Evolutionary conservation across 2,113 vertebrate species (phyloP).

Genomic region (Toxostoma redivivum): DNA sequence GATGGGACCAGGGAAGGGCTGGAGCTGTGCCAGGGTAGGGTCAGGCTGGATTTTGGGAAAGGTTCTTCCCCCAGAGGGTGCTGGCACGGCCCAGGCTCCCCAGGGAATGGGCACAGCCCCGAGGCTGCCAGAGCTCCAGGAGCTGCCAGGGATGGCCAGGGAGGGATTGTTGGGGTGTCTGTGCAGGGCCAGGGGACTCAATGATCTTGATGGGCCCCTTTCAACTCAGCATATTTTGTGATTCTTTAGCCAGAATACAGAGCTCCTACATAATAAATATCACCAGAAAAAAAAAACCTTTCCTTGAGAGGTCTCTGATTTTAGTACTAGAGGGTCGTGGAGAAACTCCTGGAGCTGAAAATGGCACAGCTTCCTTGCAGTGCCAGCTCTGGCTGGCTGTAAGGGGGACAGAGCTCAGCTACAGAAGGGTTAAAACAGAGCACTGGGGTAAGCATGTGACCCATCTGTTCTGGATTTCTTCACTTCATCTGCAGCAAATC

Average conservation of each 20-base stretch:
- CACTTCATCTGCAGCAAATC: background rate
- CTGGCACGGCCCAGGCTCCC: background rate
- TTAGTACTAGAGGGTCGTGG: background rate
- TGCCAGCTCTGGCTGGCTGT: background rate
- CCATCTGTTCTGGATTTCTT: background rate
- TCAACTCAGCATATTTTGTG: background rate
- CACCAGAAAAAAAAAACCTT: background rate
- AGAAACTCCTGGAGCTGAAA: background rate
- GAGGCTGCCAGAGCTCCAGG: background rate
- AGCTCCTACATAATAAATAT: background rate
- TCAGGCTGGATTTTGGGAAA: rapidly evolving
- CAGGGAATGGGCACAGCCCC: background rate
- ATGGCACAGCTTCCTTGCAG: background rate
- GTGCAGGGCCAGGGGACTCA: rapidly evolving
- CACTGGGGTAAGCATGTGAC: background rate
- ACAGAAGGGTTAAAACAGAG: background rate
- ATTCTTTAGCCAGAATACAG: background rate
- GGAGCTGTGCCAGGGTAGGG: rapidly evolving
- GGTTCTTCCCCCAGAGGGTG: background rate
- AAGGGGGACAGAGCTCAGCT: background rate
- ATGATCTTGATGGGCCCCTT: too few relatives aligned
- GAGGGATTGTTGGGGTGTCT: background rate
- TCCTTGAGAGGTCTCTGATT: background rate
- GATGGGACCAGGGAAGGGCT: rapidly evolving
- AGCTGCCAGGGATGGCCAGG: background rate